A percentile compares a stretch with the other conserved stretches of the same genome.
Conservation (phyloP, 2,113 vertebrate genomes). For the Motacilla alba region DNA sequence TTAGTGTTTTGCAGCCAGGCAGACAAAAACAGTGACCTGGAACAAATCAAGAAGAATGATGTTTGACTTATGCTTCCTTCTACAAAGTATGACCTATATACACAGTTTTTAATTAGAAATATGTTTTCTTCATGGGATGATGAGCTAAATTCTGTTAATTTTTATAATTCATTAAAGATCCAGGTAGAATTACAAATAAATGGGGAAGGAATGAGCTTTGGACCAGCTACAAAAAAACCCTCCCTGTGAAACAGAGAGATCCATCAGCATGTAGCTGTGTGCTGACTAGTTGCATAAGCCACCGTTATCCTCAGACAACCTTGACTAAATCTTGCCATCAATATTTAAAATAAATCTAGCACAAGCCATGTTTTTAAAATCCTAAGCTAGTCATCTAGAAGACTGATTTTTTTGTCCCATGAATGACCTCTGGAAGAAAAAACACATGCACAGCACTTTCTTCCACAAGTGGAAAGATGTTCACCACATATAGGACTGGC, state of each 20-base stretch:
- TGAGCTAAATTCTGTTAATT: slow-evolving; percentile 34
- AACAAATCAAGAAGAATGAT: slow-evolving; percentile 70
- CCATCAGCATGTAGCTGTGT: not conserved
- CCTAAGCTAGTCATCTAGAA: slow-evolving; percentile 1
- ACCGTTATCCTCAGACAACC: slow-evolving; percentile 43
- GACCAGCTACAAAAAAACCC: not conserved
- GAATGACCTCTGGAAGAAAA: slow-evolving; percentile 39
- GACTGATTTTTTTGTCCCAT: slow-evolving; percentile 15
- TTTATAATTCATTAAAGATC: slow-evolving; percentile 50
- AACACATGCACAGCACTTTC: not conserved
- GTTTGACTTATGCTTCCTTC: slow-evolving; percentile 56
- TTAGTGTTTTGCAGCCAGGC: slow-evolving; percentile 45
- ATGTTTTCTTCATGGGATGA: slow-evolving; percentile 38
- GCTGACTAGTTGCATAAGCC: slow-evolving; percentile 19
- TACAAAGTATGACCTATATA: slow-evolving; percentile 51
- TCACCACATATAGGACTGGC: not conserved
- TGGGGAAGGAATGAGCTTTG: not conserved
- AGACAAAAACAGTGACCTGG: slow-evolving; percentile 63
- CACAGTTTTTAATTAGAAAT: slow-evolving; percentile 64
- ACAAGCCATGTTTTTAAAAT: not conserved
- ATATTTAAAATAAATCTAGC: slow-evolving; percentile 48
- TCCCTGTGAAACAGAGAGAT: slow-evolving; percentile 6
- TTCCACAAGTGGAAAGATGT: not conserved
- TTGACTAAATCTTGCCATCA: slow-evolving; percentile 30
- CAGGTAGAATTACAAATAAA: slow-evolving; percentile 32